Evolutionary conservation across 2,888 invertebrate species (phyloP).

Genomic region (Morpho deidamia): DNA sequence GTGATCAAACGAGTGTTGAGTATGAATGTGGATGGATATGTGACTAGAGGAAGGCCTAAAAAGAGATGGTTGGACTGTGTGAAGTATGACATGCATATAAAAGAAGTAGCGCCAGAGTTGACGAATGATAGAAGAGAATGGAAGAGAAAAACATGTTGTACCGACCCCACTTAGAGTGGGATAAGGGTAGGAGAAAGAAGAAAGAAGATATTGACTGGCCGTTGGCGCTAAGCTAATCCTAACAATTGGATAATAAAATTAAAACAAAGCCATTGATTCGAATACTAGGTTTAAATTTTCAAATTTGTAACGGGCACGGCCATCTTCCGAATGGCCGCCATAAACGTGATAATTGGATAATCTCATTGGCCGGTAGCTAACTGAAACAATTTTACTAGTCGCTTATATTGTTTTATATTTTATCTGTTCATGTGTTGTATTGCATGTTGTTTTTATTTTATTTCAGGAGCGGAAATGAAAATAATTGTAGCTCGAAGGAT

Average conservation of each 20-base stretch:
- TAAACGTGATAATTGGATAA: slow-evolving; percentile 68
- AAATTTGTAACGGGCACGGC: slow-evolving; percentile 58
- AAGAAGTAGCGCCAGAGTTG: no score
- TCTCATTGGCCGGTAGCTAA: slow-evolving; percentile 68
- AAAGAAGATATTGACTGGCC: no score
- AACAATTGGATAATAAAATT: slow-evolving; percentile 59
- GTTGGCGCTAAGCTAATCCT: no score
- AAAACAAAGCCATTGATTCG: slow-evolving; percentile 63
- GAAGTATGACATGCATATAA: no score
- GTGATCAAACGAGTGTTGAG: no score
- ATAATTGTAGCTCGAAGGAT: neutral
- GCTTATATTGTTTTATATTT: slow-evolving; percentile 20
- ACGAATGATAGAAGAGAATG: no score
- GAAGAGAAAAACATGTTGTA: no score
- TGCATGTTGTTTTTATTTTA: neutral
- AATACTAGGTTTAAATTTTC: slow-evolving; percentile 58
- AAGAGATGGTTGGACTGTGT: no score
- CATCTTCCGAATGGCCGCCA: slow-evolving; percentile 67
- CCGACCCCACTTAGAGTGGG: no score
- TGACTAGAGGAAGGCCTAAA: no score
- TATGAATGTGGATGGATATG: no score
- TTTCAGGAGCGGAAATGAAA: neutral
- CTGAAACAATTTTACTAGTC: slow-evolving; percentile 57
- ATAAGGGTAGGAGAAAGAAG: no score
- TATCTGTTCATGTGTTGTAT: slow-evolving; percentile 3